Base-by-base conservation (phyloP, 2,113 vertebrate genomes). In the Ophthalmolycus amberensis region DNA sequence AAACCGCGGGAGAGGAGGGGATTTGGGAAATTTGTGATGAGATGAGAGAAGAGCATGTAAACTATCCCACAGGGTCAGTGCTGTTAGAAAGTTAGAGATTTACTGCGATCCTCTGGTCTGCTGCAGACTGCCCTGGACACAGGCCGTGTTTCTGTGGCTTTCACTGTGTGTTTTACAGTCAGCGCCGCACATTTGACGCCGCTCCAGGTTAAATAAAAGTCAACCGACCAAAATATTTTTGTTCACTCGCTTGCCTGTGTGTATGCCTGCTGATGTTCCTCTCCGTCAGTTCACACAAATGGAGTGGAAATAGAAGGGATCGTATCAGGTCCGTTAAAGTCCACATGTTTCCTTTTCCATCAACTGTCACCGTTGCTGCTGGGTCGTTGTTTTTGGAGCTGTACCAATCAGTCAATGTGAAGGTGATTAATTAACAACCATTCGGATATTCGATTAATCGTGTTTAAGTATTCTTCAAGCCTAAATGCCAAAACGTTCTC, bases 31-130 rank as follows among this genome's bases (percentile, higher is more conserved):
- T 88, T 88, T 86, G 81, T 75, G 82, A 92, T 79, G 75, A 68
- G 74, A 86, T 90, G 73, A 85, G 86, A 91, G 90, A 75, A 71
- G 91, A 86, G 85, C 64, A 70, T 87, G 88, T 93, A 89, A 93
- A 91, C 84, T 80, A 82, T 92, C 91, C 88, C 83, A 88, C 91
- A 75, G 91, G 84, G 86, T 89, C 83, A 67, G 80, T 67, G 71
- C 79, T 75, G 83, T 84, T 73, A 64, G 82, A 85, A 48, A 42
- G 77, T n/a, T 10, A 34, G 78, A 91, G 88, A 94, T 94, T 93
- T 94, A 94, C 83, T 75, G 40, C 29, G 29, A 48, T 80, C 85
- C 72, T 75, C 84, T 78, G 82, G 79, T 68, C 88, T 27, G 56
- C 71, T 77, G 59, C 81, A 70, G 68, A 40, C 81, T 27, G 67